A percentile compares a stretch with the other conserved stretches of the same genome.
phyloP scores from a whole-genome alignment of 2,888 invertebrate species.

The Tetranychus truncatus region DNA sequence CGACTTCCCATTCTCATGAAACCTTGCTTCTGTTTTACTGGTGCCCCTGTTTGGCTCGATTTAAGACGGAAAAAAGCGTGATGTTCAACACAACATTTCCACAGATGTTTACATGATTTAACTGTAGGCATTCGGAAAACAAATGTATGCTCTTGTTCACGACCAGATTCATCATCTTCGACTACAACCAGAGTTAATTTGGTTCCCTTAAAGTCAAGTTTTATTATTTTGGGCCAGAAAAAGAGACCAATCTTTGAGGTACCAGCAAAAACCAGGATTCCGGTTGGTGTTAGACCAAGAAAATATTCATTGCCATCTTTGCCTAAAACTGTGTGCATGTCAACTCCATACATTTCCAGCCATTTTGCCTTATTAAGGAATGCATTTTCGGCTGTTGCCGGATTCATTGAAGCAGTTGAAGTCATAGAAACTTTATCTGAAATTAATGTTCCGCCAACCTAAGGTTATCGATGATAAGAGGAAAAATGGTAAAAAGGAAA shows the following conservation, averaged over 20 bases:
- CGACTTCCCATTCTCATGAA: conserved; percentile 99
- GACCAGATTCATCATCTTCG: conserved; percentile 78
- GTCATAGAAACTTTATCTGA: conserved; percentile 11
- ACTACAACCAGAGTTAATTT: conserved; percentile 90
- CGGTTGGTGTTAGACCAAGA: conserved; percentile 89
- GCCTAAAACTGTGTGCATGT: conserved; percentile 84
- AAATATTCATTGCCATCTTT: conserved; percentile 92
- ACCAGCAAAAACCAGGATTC: conserved; percentile 92
- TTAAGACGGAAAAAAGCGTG: conserved; percentile 94
- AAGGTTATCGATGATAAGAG: background rate
- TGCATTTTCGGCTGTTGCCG: conserved; percentile 66
- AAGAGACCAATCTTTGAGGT: conserved; percentile 91
- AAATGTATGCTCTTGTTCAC: conserved; percentile 88
- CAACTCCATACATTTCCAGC: conserved; percentile 89
- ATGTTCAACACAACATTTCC: conserved; percentile 99
- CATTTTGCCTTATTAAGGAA: conserved; percentile 78
- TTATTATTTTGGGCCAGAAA: conserved; percentile 96
- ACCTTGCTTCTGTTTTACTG: conserved; percentile 74
- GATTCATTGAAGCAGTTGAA: conserved; percentile 19
- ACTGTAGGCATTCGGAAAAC: conserved; percentile 85
- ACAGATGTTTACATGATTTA: conserved; percentile 95
- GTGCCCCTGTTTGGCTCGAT: conserved; percentile 37
- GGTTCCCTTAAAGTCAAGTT: conserved; percentile 92
- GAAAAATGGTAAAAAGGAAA: background rate
- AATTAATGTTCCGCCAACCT: background rate